Percentiles rank a stretch among this genome's conserved stretches.
Conservation (phyloP, 2,113 vertebrate genomes). For the Esox niger region DNA sequence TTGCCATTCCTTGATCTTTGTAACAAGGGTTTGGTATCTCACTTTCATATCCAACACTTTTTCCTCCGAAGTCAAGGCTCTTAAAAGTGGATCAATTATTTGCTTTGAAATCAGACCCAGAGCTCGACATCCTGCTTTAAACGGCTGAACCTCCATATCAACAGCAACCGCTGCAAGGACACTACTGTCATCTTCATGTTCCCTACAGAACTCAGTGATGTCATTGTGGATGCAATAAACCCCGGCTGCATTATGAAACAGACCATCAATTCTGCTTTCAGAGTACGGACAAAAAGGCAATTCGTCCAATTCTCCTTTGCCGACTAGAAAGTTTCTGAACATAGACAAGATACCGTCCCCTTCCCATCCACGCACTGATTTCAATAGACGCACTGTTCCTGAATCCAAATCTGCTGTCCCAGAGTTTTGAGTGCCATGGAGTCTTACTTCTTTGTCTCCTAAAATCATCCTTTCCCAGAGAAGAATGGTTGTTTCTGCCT, state of each 20-base stretch:
- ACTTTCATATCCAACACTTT: too few relatives aligned
- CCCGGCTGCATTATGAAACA: background rate
- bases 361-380: background rate
- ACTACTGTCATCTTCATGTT: background rate
- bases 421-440: background rate
- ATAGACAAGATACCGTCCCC: background rate
- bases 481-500: background rate
- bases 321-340: background rate
- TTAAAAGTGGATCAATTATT: too few relatives aligned
- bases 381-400: background rate
- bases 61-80: too few relatives aligned
- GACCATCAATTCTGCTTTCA: background rate
- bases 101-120: background rate
- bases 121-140: background rate
- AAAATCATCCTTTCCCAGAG: background rate
- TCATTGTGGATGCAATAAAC: background rate
- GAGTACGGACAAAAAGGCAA: background rate
- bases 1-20: too few relatives aligned
- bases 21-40: too few relatives aligned
- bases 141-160: background rate
- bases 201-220: background rate
- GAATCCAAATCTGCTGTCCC: background rate
- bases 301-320: background rate
- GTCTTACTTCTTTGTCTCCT: background rate
- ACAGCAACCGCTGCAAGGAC: background rate